These are phyloP conservation scores for Tyto alba DNA, from an alignment of 2,113 vertebrate genomes.

Conservation along the genomic window DNA sequence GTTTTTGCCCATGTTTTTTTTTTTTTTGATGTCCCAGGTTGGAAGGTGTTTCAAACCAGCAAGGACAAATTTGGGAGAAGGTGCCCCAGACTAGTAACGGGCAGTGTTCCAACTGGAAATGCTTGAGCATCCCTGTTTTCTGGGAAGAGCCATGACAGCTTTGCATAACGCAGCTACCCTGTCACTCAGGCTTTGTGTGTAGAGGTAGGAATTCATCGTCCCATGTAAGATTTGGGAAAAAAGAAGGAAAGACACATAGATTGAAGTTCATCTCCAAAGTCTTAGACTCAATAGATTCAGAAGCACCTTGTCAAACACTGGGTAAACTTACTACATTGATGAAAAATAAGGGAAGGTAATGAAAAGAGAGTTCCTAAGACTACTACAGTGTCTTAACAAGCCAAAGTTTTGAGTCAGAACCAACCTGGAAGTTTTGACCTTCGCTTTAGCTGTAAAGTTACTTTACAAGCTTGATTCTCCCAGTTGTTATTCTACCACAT, in stretches of 20 bases:
- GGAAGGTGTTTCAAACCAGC: not conserved
- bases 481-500: not conserved
- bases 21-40: not conserved
- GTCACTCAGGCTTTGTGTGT: not conserved
- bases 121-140: not conserved
- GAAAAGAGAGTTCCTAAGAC: not conserved
- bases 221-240: not conserved
- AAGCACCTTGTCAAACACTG: not conserved
- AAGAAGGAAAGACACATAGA: not conserved
- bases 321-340: not conserved
- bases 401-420: not conserved
- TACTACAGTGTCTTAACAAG: not conserved
- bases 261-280: not conserved
- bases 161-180: accelerated
- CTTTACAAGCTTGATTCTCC: not conserved
- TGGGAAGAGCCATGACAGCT: not conserved
- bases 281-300: not conserved
- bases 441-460: not conserved
- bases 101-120: not conserved
- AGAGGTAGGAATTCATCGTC: not conserved
- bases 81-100: not conserved
- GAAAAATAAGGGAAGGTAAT: not conserved
- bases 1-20: not conserved
- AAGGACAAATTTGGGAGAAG: not conserved
- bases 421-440: not conserved